phyloP scores from a whole-genome alignment of 2,888 invertebrate genomes.

The Thyatira batis region DNA sequence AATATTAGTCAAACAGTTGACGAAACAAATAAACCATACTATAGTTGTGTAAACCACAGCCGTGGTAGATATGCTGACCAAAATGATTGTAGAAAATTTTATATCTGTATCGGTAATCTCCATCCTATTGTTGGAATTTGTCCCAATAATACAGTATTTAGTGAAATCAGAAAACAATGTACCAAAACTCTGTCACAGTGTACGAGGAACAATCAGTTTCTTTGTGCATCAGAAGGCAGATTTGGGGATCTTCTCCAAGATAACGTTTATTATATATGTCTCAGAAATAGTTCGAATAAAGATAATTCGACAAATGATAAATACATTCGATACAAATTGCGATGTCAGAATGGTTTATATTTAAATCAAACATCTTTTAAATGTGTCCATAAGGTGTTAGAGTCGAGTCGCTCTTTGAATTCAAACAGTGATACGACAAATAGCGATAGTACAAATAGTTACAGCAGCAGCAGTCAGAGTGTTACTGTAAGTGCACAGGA shows the following conservation, averaged over 20 bases:
- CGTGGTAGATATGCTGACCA: slow-evolving; percentile 75
- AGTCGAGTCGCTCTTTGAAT: slow-evolving; percentile 12
- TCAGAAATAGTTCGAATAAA: slow-evolving; percentile 37
- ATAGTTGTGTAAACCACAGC: slow-evolving; percentile 42
- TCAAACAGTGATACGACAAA: slow-evolving; percentile 7
- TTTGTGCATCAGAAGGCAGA: slow-evolving; percentile 66
- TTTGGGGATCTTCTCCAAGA: slow-evolving; percentile 61
- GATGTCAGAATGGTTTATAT: slow-evolving; percentile 59
- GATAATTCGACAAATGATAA: slow-evolving; percentile 1
- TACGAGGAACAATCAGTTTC: slow-evolving; percentile 70
- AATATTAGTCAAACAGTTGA: neutral
- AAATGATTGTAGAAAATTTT: slow-evolving; percentile 76
- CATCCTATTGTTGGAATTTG: slow-evolving; percentile 56
- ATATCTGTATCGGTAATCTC: slow-evolving; percentile 66
- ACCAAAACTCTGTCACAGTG: slow-evolving; percentile 75
- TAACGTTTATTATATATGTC: slow-evolving; percentile 72
- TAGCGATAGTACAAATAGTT: slow-evolving; percentile 28
- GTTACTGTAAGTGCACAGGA: slow-evolving; percentile 1
- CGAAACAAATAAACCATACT: slow-evolving; percentile 12
- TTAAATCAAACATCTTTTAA: slow-evolving; percentile 54
- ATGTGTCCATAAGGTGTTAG: slow-evolving; percentile 42
- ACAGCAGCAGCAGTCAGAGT: slow-evolving; percentile 12
- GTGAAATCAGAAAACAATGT: slow-evolving; percentile 70
- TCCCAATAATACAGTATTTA: slow-evolving; percentile 69
- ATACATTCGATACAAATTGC: slow-evolving; percentile 62